Base-by-base conservation (phyloP, 2,113 vertebrate genomes). In the Acanthochromis polyacanthus region DNA sequence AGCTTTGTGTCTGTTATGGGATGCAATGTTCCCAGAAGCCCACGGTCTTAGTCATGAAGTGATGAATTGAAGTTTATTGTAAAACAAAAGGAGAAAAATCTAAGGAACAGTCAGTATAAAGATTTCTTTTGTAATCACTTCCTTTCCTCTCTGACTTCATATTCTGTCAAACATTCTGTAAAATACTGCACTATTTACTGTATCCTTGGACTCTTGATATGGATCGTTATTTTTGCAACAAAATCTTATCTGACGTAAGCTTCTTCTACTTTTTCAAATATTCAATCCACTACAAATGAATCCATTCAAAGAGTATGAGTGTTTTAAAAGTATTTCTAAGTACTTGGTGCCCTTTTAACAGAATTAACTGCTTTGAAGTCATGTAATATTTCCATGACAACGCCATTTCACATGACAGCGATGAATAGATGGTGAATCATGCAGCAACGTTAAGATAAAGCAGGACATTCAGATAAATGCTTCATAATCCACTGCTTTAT, bases 1-100 rank as follows among this genome's bases (percentile, higher is more conserved):
- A 95, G 95, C 80, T 95, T 96, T 57, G 93, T 93, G 57, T 95
- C 94, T 73, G 20, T 51, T 1, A 32, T 4, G 61, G 93, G 93
- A 56, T 94, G 94, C 75, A 95, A 95, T 1, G 23, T 65, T 2
- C 3, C 53, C 67, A 1, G 80, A 96, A 95, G 65, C 95, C 94
- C 48, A 25, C 25, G 3, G 25, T 25, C 25, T 25, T 3, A 25
- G 25, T 25, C 25, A 25, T 25, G 25, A 3, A 25, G 2, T 25
- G 25, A 82, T 60, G 64, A 30, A 38, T 61, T 10, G 25, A 51
- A 19, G 23, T 38, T 19, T 48, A 57, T 20, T 28, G 20, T 6
- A 48, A 71, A 59, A 58, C 25, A 36, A 58, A 71, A 46, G n/a
- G 40, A 43, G 40, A 4, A 43, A 43, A 43, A 15, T 43, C 40